Evolutionary conservation across 1,140 invertebrate species (phyloP).

Genomic region (Ephestia elutella): DNA sequence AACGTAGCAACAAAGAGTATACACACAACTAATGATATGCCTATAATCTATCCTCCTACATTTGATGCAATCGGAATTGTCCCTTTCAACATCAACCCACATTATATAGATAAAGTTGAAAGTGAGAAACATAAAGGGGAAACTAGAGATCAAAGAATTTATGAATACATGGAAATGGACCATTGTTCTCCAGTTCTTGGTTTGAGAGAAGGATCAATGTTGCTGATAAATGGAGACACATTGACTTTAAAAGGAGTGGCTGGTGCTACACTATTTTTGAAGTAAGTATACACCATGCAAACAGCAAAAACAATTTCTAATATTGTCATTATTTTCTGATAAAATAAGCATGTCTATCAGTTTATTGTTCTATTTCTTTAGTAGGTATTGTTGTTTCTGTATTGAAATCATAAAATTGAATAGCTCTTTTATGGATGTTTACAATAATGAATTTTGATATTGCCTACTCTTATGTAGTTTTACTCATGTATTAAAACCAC

Average conservation of each 20-base stretch:
- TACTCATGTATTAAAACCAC: too few relatives aligned
- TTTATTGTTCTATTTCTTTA: too few relatives aligned
- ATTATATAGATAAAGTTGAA: conserved; percentile 82
- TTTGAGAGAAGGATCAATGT: conserved; percentile 81
- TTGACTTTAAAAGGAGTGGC: conserved; percentile 77
- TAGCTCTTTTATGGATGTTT: too few relatives aligned
- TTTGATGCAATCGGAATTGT: conserved; percentile 84
- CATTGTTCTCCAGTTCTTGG: conserved; percentile 78
- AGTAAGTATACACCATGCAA: conserved; percentile 65
- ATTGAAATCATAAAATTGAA: too few relatives aligned
- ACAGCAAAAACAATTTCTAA: too few relatives aligned
- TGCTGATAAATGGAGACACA: conserved; percentile 77
- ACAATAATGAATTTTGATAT: too few relatives aligned
- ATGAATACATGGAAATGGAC: conserved; percentile 78
- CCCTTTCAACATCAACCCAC: conserved; percentile 91
- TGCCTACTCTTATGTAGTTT: too few relatives aligned
- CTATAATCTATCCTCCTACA: conserved; percentile 83
- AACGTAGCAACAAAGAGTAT: conserved; percentile 88
- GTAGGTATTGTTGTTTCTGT: too few relatives aligned
- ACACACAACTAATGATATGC: conserved; percentile 90
- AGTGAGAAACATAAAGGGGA: conserved; percentile 83
- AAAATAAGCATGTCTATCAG: too few relatives aligned
- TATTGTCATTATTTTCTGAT: too few relatives aligned
- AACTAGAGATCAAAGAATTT: conserved; percentile 81
- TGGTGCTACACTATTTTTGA: conserved; percentile 79